These are phyloP conservation scores for Epizoanthus stellaris DNA, from an alignment of 92 coral and sea anemone species.

Conservation along the genomic window DNA sequence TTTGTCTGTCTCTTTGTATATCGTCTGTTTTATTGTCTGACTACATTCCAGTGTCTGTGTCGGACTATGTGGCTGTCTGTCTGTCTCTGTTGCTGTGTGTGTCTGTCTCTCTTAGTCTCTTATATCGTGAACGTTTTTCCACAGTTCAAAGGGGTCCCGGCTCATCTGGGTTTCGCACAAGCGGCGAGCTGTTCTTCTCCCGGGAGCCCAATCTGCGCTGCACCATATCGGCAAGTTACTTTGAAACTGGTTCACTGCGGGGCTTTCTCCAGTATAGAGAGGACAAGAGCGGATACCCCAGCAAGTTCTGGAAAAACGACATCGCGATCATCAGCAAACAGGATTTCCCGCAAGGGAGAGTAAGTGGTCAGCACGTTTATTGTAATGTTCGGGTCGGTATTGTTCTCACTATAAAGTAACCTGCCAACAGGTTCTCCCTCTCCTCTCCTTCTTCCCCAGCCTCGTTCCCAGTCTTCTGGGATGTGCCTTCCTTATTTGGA, in stretches of 20 bases:
- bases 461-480: no score
- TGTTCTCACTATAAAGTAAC: no score
- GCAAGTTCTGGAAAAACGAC: constrained; percentile 30
- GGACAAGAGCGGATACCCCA: constrained; percentile 12
- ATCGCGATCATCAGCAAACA: constrained; percentile 17
- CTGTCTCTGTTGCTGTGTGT: no score
- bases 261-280: constrained; percentile 39
- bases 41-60: no score
- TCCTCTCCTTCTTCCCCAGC: no score
- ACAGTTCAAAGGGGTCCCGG: constrained; percentile 33
- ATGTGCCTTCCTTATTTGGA: no score
- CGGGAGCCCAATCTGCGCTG: constrained; percentile 31
- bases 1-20: no score
- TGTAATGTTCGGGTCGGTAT: no score
- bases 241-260: constrained; percentile 27
- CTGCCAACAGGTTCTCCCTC: no score
- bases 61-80: no score
- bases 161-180: constrained; percentile 26
- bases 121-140: not conserved
- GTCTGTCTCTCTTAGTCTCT: not conserved
- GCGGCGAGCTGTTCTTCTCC: constrained; percentile 24
- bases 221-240: constrained; percentile 32
- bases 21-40: no score
- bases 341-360: constrained; percentile 24
- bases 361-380: not conserved